Base-by-base conservation (phyloP, 2,113 vertebrate genomes). In the Notiomystis cincta region DNA sequence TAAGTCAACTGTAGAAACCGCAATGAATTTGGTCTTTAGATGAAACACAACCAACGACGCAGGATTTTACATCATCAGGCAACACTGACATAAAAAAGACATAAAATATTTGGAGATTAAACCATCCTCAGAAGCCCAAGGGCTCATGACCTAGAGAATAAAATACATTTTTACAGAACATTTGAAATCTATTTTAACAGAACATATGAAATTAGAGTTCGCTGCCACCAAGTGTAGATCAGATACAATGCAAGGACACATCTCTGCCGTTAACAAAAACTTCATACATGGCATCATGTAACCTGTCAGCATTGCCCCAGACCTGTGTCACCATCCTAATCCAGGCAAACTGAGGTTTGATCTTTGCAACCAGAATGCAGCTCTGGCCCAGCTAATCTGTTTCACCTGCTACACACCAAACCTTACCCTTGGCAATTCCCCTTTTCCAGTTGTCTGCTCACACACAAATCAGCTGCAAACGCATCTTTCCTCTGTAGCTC, bases 361-460 rank as follows among this genome's bases (percentile, higher is more conserved):
- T 37, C 47, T 84, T 51, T 37, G 79, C 45, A 51, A 8, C 21
- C n/a, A 53, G 40, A 60, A 35, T 0, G 3, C 33, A 65, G n/a
- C n/a, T 16, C 4, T 4, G 20, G 44, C 37, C 48, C n/a, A 23
- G 38, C 69, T 50, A 2, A 45, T 15, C 40, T 33, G 11, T 30
- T 42, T 42, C 38, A 31, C 8, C 30, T 47, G n/a, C 23, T 1
- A 0, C 0, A 13, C 42, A 18, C 25, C 47, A 61, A 5, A 3
- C 1, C 15, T 23, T 15, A 7, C 4, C 5, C 38, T n/a, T 9
- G 22, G 27, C 1, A 3, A 37, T 21, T 60, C 35, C 23, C 44
- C 38, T 62, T 31, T 11, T 17, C 4, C 6, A 4, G 1, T 35
- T 10, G 16, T 44, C 56, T 47, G 60, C 71, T 75, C 56, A 11